A percentile compares a stretch with the other conserved stretches of the same genome.
phyloP scores from a whole-genome alignment of 2,113 vertebrate species.

The Nothoprocta pentlandii region DNA sequence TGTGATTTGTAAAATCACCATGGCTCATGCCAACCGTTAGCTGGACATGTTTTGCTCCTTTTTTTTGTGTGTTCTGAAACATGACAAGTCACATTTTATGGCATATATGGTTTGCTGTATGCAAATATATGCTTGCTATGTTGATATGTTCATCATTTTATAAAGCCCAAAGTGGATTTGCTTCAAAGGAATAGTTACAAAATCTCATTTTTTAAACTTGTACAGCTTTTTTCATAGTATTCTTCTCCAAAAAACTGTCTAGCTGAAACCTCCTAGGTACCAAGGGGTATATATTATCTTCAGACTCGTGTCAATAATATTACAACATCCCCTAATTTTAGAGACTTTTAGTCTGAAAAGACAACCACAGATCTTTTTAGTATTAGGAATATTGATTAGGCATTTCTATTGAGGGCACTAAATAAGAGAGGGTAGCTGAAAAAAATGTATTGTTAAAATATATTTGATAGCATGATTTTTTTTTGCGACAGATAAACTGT shows the following conservation, averaged over 20 bases:
- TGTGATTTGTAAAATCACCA: neutral
- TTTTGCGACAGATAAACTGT: neutral
- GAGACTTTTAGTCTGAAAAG: neutral
- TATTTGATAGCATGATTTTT: neutral
- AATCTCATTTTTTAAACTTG: rapidly evolving
- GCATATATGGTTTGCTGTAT: neutral
- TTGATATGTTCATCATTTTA: neutral
- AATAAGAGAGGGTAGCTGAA: neutral
- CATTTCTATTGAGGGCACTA: neutral
- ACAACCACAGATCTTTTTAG: neutral
- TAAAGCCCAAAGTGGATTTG: neutral
- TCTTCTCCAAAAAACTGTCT: neutral
- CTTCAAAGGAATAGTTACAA: neutral
- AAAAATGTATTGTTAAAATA: neutral
- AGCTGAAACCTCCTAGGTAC: neutral
- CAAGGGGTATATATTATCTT: neutral
- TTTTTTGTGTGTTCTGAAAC: neutral
- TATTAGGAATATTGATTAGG: neutral
- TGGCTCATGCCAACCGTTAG: neutral
- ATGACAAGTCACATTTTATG: neutral
- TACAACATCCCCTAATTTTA: neutral
- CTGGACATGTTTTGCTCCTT: neutral
- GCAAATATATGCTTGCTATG: neutral
- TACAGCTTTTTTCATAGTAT: neutral
- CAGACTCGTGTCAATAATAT: neutral